Evolutionary conservation across 2,113 vertebrate species (phyloP), one percentile per base, ranked within the genome.

Genomic region (Camarhynchus parvulus): DNA sequence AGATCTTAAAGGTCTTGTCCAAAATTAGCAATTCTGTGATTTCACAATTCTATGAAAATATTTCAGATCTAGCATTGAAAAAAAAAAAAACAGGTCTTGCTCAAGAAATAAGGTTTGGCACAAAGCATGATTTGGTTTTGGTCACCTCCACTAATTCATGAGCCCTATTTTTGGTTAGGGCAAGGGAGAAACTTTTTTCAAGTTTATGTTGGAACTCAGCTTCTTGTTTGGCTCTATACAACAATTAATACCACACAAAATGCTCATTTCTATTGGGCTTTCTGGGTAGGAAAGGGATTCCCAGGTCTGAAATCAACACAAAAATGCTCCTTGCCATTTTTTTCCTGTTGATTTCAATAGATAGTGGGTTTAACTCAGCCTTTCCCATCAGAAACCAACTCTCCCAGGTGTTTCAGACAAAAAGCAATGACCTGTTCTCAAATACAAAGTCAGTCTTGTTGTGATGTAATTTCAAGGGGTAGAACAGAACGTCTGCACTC

Each of bases 1-100:
- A 3, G 2, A 12, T 10, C 50, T 23, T 47, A 22, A 56, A 84
- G 9, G 11, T 30, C 30, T 56, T 47, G 17, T 18, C 41, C 30
- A 49, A 72, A 63, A 49, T 56, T 12, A 42, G 6, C 24, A 47
- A 2, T 41, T 41, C 20, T 47, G 5, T 42, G 30, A 4, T 56
- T 88, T 64, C 12, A 22, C 0, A 0, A 25, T 25, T 49, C 30
- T 31, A 1, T n/a, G 14, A 53, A 74, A 42, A 46, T 25, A 2
- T 46, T 74, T 77, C 39, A 55, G 15, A 12, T 9, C 20, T 2
- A 33, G 11, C 27, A 24, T 1, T 44, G 33, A 62, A 11, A 25
- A 21, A 77, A 33, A 33, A 22, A 41, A 33, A 30, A 6, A 18
- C 16, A 23, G 20, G 18, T 83, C 76, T 89, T 76, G 3, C 13